Evolutionary conservation across 2,797 vertebrate genomes (phyloP).

Genomic region (Psittacula derbiana): DNA sequence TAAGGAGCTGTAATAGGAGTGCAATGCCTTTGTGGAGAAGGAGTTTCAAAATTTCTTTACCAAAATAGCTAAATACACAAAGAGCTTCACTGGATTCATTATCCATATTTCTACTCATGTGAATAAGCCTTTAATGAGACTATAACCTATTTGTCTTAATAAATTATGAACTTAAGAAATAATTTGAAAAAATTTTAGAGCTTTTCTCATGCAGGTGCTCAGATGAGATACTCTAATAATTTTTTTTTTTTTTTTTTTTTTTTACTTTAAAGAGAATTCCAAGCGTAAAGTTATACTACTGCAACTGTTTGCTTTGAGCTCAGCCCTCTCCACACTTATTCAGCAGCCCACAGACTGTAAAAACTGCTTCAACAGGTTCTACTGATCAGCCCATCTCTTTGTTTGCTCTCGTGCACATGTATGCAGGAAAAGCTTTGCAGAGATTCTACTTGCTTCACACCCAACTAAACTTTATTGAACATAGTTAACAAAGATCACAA

Average conservation of each 20-base stretch:
- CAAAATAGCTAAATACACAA: background rate
- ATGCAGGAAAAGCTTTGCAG: background rate
- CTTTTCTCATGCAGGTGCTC: background rate
- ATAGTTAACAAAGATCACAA: background rate
- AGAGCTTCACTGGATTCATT: background rate
- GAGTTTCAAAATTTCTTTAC: background rate
- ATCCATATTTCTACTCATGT: background rate
- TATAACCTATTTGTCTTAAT: background rate
- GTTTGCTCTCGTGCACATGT: background rate
- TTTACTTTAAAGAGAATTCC: background rate
- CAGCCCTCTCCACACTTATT: background rate
- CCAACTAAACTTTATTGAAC: background rate
- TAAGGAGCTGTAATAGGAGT: accelerated
- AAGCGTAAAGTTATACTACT: background rate
- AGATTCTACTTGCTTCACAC: background rate
- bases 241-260: background rate
- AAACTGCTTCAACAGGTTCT: background rate
- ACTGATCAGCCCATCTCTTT: background rate
- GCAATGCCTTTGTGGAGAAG: background rate
- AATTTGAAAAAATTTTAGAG: background rate
- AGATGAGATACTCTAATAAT: background rate
- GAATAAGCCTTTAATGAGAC: background rate
- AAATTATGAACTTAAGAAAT: background rate
- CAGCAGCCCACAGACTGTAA: background rate
- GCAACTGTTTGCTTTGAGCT: background rate